Percentiles rank a stretch among this genome's conserved stretches.
Evolutionary conservation across 2,113 vertebrate species (phyloP).

Genomic region (Crotophaga sulcirostris): DNA sequence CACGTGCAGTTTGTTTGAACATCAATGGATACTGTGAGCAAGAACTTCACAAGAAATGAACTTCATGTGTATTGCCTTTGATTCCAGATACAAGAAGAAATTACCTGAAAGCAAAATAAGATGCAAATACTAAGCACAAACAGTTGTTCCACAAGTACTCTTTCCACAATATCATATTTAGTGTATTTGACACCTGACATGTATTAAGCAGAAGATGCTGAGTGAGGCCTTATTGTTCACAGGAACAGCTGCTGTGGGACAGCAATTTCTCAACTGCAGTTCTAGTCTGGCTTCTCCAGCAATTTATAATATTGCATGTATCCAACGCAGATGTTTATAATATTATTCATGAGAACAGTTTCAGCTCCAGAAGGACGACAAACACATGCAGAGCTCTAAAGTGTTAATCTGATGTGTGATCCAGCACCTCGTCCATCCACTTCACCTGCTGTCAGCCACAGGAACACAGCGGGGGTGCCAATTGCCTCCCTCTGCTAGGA

Average conservation of each 20-base stretch:
- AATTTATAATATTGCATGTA: neutral
- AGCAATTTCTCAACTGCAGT: neutral
- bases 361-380: neutral
- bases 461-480: neutral
- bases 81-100: neutral
- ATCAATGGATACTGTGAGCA: neutral
- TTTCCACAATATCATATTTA: neutral
- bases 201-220: neutral
- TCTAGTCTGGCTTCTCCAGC: neutral
- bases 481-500: neutral
- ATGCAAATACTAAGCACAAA: neutral
- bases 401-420: neutral
- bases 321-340: neutral
- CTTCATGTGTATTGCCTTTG: neutral
- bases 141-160: neutral
- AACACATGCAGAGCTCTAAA: neutral
- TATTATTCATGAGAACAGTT: neutral
- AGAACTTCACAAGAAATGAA: neutral
- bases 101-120: neutral
- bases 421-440: neutral
- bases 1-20: neutral
- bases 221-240: neutral
- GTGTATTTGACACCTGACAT: rapidly evolving
- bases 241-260: neutral
- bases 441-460: neutral